These are phyloP conservation scores for Thereva unica DNA, from an alignment of 2,888 invertebrate genomes.

Conservation along the genomic window DNA sequence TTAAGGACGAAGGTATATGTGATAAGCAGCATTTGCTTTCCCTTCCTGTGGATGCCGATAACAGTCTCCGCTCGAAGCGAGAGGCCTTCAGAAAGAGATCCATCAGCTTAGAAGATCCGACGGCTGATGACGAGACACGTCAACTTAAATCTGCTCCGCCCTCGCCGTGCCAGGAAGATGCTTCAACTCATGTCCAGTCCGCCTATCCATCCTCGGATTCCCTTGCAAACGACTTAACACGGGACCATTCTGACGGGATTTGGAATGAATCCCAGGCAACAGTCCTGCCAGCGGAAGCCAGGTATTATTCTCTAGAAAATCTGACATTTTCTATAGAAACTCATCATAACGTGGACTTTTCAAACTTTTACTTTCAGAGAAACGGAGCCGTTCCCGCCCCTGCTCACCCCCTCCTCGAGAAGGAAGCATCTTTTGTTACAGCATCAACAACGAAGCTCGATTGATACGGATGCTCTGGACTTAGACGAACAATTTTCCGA, in stretches of 20 bases:
- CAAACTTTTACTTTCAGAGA: constrained; percentile 53
- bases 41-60: constrained; percentile 46
- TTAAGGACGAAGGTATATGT: constrained; percentile 45
- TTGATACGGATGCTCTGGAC: constrained; percentile 82
- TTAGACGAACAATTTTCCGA: constrained; percentile 69
- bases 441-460: constrained; percentile 83
- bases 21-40: constrained; percentile 42
- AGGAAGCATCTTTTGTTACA: constrained; percentile 78
- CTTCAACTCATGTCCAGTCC: constrained; percentile 61
- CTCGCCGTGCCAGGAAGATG: constrained; percentile 64
- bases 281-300: constrained; percentile 75
- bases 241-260: constrained; percentile 84
- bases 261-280: constrained; percentile 91
- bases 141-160: constrained; percentile 68
- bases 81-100: constrained; percentile 76
- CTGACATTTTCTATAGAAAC: background rate
- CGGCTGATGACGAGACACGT: constrained; percentile 52
- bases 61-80: constrained; percentile 59
- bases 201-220: constrained; percentile 85
- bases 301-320: constrained; percentile 45
- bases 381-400: constrained; percentile 62
- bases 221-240: constrained; percentile 73
- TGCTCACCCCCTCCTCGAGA: constrained; percentile 78
- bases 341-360: constrained; percentile 15
- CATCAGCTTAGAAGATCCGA: constrained; percentile 70